Evolutionary conservation across 2,888 invertebrate species (phyloP).

Genomic region (Linnaemya tessellans): DNA sequence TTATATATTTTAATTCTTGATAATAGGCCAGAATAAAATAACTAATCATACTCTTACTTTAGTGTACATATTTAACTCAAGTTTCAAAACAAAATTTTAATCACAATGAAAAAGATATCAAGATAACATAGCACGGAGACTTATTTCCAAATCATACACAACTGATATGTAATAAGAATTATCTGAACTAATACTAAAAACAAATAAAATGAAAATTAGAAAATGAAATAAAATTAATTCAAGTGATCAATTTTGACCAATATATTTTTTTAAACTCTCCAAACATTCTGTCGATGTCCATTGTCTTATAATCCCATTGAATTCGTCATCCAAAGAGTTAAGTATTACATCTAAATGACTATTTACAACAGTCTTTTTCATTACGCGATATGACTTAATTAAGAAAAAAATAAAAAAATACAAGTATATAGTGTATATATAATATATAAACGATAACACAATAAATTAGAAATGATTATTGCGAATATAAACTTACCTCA

Average conservation of each 20-base stretch:
- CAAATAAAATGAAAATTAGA: slow-evolving; percentile 25
- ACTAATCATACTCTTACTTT: slow-evolving; percentile 49
- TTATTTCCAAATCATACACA: slow-evolving; percentile 49
- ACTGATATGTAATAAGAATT: slow-evolving; percentile 58
- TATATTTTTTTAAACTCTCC: slow-evolving; percentile 80
- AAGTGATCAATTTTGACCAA: slow-evolving; percentile 76
- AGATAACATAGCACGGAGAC: neutral
- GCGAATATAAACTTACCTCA: slow-evolving; percentile 85
- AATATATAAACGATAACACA: too few relatives aligned
- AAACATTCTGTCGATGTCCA: slow-evolving; percentile 81
- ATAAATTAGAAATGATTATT: neutral
- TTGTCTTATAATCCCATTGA: slow-evolving; percentile 80
- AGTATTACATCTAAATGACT: slow-evolving; percentile 75
- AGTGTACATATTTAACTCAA: slow-evolving; percentile 28
- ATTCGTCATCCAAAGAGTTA: slow-evolving; percentile 79
- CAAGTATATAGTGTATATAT: too few relatives aligned
- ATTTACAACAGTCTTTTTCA: slow-evolving; percentile 75
- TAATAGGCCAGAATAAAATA: slow-evolving; percentile 31
- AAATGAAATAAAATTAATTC: slow-evolving; percentile 38
- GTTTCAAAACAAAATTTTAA: slow-evolving; percentile 15
- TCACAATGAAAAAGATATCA: neutral
- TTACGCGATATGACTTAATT: slow-evolving; percentile 78
- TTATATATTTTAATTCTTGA: slow-evolving; percentile 24
- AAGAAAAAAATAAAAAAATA: slow-evolving; percentile 28
- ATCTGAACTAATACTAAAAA: slow-evolving; percentile 50